A percentile compares a stretch with the other conserved stretches of the same genome.
Evolutionary conservation across 2,113 vertebrate genomes (phyloP).

Genomic region (Pollachius pollachius): DNA sequence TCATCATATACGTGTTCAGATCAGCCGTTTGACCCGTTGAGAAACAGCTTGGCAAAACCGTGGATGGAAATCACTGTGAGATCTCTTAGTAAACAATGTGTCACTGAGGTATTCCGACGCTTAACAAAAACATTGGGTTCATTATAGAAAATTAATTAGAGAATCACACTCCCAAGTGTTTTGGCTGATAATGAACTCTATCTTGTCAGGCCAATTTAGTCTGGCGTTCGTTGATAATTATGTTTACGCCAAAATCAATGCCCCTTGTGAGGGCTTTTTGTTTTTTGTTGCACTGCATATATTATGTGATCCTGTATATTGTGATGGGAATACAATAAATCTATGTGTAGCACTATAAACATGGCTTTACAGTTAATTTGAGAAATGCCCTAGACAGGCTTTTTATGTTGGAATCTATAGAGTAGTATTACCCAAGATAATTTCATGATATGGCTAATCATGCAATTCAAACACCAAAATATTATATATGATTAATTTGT

Average conservation of each 20-base stretch:
- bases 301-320: constrained; percentile 29
- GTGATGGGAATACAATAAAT: constrained; percentile 14
- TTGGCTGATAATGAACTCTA: constrained; percentile 78
- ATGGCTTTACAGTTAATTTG: too few relatives aligned
- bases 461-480: neutral
- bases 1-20: neutral
- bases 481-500: neutral
- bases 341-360: neutral
- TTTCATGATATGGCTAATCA: too few relatives aligned
- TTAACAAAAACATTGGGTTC: constrained; percentile 70
- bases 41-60: constrained; percentile 37
- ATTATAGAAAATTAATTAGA: constrained; percentile 80
- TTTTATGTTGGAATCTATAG: too few relatives aligned
- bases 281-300: constrained; percentile 6
- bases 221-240: constrained; percentile 71
- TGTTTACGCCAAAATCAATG: constrained; percentile 76
- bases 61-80: constrained; percentile 22
- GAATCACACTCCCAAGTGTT: constrained; percentile 73
- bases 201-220: constrained; percentile 73
- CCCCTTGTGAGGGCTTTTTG: constrained; percentile 47
- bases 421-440: too few relatives aligned
- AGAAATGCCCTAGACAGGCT: too few relatives aligned
- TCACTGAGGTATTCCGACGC: constrained; percentile 68
- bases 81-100: constrained; percentile 64
- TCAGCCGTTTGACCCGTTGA: constrained; percentile 7